A percentile compares a stretch with the other conserved stretches of the same genome.
Evolutionary conservation across 2,888 invertebrate species (phyloP).

Genomic region (Apotomis capreana): DNA sequence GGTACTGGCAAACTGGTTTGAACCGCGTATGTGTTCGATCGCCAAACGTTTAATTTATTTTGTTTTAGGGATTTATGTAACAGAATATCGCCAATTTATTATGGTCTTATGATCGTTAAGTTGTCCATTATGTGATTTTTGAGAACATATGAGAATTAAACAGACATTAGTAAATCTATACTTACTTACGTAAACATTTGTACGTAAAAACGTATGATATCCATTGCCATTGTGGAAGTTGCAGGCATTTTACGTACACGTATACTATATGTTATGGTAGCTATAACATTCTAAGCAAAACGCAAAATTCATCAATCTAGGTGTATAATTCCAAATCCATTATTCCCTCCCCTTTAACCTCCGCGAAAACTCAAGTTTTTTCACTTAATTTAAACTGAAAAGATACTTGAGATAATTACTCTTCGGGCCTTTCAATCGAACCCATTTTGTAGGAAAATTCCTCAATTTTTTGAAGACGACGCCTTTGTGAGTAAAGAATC

Average conservation of each 20-base stretch:
- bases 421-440: conserved; percentile 68
- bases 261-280: neutral
- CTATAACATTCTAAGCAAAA: neutral
- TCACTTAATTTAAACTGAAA: conserved; percentile 83
- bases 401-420: conserved; percentile 83
- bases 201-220: too few species aligned
- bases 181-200: too few species aligned
- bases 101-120: too few species aligned
- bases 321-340: conserved; percentile 37
- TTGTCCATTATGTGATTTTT: too few species aligned
- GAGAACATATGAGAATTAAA: too few species aligned
- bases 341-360: conserved; percentile 45
- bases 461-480: conserved; percentile 75
- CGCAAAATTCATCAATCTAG: conserved; percentile 15
- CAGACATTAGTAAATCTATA: too few species aligned
- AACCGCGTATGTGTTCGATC: conserved; percentile 36
- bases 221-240: too few species aligned
- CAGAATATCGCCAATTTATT: neutral
- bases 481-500: conserved; percentile 78
- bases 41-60: conserved; percentile 30
- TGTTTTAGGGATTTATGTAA: conserved; percentile 13
- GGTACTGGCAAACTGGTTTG: conserved; percentile 76
- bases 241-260: too few species aligned
- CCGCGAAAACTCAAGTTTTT: conserved; percentile 66
- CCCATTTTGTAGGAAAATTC: conserved; percentile 73